Conservation (phyloP, 2,113 vertebrate genomes). For the Caretta caretta region DNA sequence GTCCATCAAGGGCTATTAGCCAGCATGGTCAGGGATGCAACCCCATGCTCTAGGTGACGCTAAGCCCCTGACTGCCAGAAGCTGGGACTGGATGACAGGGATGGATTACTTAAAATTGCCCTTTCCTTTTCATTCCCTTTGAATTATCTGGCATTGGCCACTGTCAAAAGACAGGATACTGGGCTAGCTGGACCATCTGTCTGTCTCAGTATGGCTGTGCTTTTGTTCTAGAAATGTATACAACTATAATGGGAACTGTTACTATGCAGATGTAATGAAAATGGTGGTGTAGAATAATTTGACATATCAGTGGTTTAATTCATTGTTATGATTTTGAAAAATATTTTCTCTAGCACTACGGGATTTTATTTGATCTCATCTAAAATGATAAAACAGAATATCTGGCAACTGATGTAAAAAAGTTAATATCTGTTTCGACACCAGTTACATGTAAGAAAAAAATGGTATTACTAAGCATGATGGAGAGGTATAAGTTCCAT, state of each 20-base stretch:
- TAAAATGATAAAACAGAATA: neutral
- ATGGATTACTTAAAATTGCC: too few relatives aligned
- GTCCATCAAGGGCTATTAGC: too few relatives aligned
- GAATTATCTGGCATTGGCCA: too few relatives aligned
- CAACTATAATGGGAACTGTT: neutral
- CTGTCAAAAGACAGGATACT: too few relatives aligned
- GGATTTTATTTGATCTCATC: neutral
- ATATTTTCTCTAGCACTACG: neutral
- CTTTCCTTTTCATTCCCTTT: too few relatives aligned
- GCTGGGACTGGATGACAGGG: too few relatives aligned
- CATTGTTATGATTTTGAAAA: neutral
- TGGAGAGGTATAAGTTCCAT: neutral
- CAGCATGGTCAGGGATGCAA: too few relatives aligned
- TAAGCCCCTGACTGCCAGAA: too few relatives aligned
- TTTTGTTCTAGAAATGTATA: too few relatives aligned
- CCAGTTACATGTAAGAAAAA: neutral
- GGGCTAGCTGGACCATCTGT: too few relatives aligned
- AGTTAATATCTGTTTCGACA: neutral
- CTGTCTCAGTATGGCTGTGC: too few relatives aligned
- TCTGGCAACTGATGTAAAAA: neutral
- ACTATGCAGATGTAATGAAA: neutral
- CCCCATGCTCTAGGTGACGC: too few relatives aligned
- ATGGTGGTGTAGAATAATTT: neutral
- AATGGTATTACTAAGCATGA: neutral
- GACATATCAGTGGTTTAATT: neutral